These are phyloP conservation scores for Sphyrna mokarran DNA, from an alignment of 2,113 vertebrate genomes.

Conservation along the genomic window DNA sequence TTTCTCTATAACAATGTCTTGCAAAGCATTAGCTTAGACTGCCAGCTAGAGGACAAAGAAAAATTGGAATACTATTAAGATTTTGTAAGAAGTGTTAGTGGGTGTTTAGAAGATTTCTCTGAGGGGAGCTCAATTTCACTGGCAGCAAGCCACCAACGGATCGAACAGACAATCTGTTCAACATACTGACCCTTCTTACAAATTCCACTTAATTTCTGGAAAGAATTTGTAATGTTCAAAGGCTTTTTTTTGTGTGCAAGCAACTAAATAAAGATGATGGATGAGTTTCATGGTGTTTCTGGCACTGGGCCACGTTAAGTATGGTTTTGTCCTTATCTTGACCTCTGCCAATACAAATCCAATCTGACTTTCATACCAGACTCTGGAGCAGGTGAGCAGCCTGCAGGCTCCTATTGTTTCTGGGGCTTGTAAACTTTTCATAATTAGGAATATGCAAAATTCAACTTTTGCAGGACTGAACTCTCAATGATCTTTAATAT, in stretches of 20 bases:
- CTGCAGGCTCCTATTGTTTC: not conserved
- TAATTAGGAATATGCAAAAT: not conserved
- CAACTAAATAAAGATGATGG: slow-evolving; percentile 19
- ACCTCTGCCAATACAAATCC: not conserved
- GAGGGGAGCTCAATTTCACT: not conserved
- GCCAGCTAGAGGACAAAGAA: slow-evolving; percentile 2
- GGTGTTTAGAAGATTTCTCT: slow-evolving; percentile 29
- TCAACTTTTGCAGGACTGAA: not conserved
- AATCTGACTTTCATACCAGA: not conserved
- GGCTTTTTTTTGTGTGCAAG: slow-evolving; percentile 2
- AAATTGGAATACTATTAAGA: not conserved
- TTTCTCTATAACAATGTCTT: not conserved
- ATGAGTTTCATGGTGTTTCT: slow-evolving; percentile 16
- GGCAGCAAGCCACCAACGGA: slow-evolving; percentile 3
- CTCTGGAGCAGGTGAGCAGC: not conserved
- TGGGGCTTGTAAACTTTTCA: not conserved
- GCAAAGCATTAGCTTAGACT: not conserved
- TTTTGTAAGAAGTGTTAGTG: not conserved
- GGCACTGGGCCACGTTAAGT: not conserved
- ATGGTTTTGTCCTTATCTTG: slow-evolving; percentile 17
- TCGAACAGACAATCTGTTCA: slow-evolving; percentile 30
- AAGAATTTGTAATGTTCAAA: slow-evolving; percentile 32
- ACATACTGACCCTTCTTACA: slow-evolving; percentile 11
- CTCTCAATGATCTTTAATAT: not conserved
- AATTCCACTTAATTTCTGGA: slow-evolving; percentile 35